These are phyloP conservation scores for Cardiocondyla obscurior DNA, from an alignment of 1,140 invertebrate genomes.

Conservation along the genomic window DNA sequence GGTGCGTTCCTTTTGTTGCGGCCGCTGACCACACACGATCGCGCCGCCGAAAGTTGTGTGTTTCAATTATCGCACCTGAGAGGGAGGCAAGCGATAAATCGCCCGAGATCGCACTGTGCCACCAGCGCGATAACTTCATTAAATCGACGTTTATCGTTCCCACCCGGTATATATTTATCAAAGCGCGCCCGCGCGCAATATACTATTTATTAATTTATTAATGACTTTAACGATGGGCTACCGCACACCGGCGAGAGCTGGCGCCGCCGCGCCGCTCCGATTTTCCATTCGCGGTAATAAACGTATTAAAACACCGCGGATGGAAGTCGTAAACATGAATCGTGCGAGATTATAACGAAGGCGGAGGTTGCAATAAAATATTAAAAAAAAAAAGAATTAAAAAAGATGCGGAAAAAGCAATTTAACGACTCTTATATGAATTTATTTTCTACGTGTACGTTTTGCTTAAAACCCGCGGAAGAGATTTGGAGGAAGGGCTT, in stretches of 20 bases:
- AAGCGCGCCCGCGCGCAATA: not conserved
- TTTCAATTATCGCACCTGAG: conserved; percentile 59
- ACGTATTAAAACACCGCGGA: not conserved
- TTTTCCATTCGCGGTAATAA: conserved; percentile 3
- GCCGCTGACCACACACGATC: not conserved
- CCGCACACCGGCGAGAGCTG: not conserved
- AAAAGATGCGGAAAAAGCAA: not conserved
- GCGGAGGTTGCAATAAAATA: not conserved
- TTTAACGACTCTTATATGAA: not conserved
- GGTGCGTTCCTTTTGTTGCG: conserved; percentile 38
- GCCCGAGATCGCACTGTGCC: conserved; percentile 43
- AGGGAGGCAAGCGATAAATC: conserved; percentile 23
- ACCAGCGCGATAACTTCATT: conserved; percentile 52
- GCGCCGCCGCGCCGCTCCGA: not conserved
- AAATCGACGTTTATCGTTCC: conserved; percentile 51
- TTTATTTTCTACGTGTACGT: not conserved
- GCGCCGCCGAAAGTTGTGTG: conserved; percentile 31
- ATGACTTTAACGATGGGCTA: conserved; percentile 5
- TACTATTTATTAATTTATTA: conserved; percentile 57
- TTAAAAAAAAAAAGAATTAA: not conserved
- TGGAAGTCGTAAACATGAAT: conserved; percentile 14
- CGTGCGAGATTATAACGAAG: not conserved
- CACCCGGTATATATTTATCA: conserved; percentile 21
- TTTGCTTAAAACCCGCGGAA: not conserved
- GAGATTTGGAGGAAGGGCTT: not conserved